Conservation (phyloP, 2,797 vertebrate species). For the Pseudopleuronectes americanus region DNA sequence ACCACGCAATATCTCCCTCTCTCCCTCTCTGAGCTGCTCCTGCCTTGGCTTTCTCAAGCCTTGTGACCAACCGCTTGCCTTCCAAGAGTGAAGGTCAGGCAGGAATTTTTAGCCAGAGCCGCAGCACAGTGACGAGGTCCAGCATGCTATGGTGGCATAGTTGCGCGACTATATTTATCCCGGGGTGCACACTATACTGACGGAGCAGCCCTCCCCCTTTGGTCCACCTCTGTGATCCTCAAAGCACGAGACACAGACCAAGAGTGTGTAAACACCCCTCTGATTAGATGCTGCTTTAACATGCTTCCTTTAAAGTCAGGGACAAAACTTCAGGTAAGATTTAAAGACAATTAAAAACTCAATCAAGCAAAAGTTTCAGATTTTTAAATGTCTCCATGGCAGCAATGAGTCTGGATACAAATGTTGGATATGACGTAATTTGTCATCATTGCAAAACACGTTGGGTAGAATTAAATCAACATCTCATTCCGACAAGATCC, state of each 20-base stretch:
- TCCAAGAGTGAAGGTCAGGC: slow-evolving; percentile 89
- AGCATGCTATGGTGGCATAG: slow-evolving; percentile 87
- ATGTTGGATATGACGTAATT: background rate
- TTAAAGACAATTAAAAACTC: background rate
- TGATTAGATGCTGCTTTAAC: slow-evolving; percentile 17
- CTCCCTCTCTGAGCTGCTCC: slow-evolving; percentile 38
- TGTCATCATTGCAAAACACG: background rate
- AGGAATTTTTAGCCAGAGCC: slow-evolving; percentile 94
- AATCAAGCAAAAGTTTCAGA: background rate
- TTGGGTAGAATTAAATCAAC: background rate
- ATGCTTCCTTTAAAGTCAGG: slow-evolving; percentile 8
- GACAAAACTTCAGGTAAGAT: background rate
- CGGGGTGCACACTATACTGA: slow-evolving; percentile 91
- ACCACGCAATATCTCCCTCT: slow-evolving; percentile 37
- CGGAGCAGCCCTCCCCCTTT: slow-evolving; percentile 85
- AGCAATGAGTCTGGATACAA: too few species aligned
- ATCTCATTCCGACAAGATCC: background rate
- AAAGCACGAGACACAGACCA: slow-evolving; percentile 44
- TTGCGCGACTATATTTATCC: slow-evolving; percentile 95
- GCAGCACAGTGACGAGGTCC: slow-evolving; percentile 87
- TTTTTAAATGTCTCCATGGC: too few species aligned
- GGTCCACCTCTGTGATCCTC: slow-evolving; percentile 77
- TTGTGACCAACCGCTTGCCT: slow-evolving; percentile 82
- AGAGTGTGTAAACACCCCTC: slow-evolving; percentile 65
- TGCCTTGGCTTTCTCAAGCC: slow-evolving; percentile 72